phyloP scores from a whole-genome alignment of 2,797 vertebrate species.

The Phaenicophaeus curvirostris region DNA sequence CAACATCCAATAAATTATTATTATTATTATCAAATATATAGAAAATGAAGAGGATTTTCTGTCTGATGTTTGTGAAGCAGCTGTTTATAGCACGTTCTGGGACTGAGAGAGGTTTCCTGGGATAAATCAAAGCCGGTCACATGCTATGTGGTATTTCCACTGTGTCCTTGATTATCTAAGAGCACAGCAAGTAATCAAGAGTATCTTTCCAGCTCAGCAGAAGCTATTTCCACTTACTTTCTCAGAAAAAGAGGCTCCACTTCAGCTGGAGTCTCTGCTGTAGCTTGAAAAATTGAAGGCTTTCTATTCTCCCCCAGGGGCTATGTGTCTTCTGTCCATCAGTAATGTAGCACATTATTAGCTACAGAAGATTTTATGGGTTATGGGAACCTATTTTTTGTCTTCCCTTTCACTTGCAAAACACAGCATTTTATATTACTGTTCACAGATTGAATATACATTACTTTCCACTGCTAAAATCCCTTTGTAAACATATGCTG shows the following conservation, averaged over 20 bases:
- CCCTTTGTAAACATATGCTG: not conserved
- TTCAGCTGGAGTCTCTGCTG: constrained; percentile 22
- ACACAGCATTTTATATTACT: not conserved
- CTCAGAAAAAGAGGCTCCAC: constrained; percentile 12
- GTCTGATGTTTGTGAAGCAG: constrained; percentile 50
- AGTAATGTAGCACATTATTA: constrained; percentile 30
- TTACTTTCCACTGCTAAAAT: not conserved
- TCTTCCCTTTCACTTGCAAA: not conserved
- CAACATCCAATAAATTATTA: not conserved
- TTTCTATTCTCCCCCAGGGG: constrained; percentile 23
- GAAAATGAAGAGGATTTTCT: constrained; percentile 26
- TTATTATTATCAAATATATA: not conserved
- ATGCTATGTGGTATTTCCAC: constrained; percentile 60
- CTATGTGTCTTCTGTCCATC: constrained; percentile 7
- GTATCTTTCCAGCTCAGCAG: constrained; percentile 50
- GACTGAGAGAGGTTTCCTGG: constrained; percentile 49
- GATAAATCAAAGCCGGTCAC: constrained; percentile 55
- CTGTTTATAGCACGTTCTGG: constrained; percentile 39
- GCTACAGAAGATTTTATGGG: constrained; percentile 1
- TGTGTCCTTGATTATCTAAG: constrained; percentile 54
- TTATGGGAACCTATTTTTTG: not conserved
- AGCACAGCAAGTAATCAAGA: constrained; percentile 64
- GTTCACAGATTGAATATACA: not conserved
- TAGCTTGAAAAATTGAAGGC: constrained; percentile 31
- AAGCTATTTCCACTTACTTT: constrained; percentile 47